A percentile compares a stretch with the other conserved stretches of the same genome.
Evolutionary conservation across 2,888 invertebrate genomes (phyloP).

Genomic region (Polydrusus tereticollis): DNA sequence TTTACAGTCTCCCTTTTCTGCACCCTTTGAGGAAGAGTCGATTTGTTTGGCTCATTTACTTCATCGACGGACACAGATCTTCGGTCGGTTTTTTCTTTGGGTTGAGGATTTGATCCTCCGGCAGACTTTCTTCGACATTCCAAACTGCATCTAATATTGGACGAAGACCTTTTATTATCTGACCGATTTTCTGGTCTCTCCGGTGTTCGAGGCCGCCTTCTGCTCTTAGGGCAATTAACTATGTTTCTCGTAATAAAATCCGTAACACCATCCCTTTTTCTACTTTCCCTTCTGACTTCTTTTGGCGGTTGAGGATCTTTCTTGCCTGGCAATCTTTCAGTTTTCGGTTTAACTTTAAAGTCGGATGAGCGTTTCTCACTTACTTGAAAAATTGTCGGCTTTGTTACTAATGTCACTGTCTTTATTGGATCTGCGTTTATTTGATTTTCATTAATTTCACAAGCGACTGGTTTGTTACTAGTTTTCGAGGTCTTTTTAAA

Average conservation of each 20-base stretch:
- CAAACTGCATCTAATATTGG: no score
- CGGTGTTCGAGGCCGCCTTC: not conserved
- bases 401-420: not conserved
- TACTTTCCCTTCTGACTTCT: not conserved
- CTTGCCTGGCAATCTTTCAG: not conserved
- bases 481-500: not conserved
- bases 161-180: no score
- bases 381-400: not conserved
- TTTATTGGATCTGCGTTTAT: not conserved
- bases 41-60: not conserved
- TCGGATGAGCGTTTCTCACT: not conserved
- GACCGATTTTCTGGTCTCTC: not conserved
- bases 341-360: not conserved
- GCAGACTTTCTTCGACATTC: no score
- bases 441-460: not conserved
- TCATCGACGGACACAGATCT: not conserved
- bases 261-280: not conserved
- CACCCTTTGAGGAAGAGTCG: not conserved
- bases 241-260: constrained; percentile 32
- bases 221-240: constrained; percentile 5
- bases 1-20: not conserved
- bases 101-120: not conserved
- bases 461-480: not conserved
- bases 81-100: not conserved
- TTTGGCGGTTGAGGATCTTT: not conserved